Evolutionary conservation across 2,888 invertebrate genomes (phyloP).

Genomic region (Sisyra terminalis): DNA sequence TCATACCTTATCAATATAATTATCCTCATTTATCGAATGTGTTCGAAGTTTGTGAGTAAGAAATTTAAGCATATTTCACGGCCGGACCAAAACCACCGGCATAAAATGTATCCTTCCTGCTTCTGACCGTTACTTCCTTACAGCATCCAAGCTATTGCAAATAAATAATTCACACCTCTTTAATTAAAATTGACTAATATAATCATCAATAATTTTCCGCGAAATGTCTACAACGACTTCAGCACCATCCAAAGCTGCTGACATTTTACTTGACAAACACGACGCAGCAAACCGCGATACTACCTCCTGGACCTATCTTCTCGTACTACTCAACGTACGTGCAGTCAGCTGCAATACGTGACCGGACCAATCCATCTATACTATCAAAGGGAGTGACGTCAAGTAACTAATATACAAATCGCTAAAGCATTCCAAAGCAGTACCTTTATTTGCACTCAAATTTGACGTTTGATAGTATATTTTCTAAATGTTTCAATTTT

Average conservation of each 20-base stretch:
- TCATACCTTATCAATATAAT: conserved; percentile 56
- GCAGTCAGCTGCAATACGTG: conserved; percentile 33
- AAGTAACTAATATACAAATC: not conserved
- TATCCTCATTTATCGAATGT: conserved; percentile 73
- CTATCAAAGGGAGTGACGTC: conserved; percentile 18
- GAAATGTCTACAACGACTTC: conserved; percentile 2
- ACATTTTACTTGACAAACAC: conserved; percentile 13
- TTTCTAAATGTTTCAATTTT: not conserved
- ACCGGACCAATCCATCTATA: conserved; percentile 26
- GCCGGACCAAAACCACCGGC: conserved; percentile 17
- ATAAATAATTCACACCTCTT: not conserved
- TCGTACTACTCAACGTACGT: conserved; percentile 28
- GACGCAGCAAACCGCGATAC: conserved; percentile 18
- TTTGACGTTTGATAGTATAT: not conserved
- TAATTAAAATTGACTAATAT: conserved; percentile 2
- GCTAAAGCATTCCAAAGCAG: not conserved
- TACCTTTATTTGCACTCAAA: not conserved
- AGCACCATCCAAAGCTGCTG: conserved; percentile 7
- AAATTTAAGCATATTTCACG: conserved; percentile 68
- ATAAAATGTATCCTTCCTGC: not conserved
- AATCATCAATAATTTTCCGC: conserved; percentile 1
- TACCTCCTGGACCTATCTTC: conserved; percentile 22
- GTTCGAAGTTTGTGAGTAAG: conserved; percentile 72
- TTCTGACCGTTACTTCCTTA: not conserved
- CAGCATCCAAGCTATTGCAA: not conserved